Evolutionary conservation across 2,888 invertebrate genomes (phyloP), one percentile per base, ranked within the genome.

Genomic region (Acrobasis consociella): DNA sequence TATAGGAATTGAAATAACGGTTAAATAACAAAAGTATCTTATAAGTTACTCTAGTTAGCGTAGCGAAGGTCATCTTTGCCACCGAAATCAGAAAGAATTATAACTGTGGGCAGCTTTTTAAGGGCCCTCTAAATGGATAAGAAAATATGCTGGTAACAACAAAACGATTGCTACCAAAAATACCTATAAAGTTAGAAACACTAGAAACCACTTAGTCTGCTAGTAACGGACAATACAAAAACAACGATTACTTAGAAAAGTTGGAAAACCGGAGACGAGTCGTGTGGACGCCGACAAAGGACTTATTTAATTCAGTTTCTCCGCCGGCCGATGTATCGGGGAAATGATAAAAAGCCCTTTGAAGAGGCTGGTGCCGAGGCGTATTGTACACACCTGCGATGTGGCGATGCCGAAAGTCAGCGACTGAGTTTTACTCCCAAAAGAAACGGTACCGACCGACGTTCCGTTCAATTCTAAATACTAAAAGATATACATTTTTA

Each of bases 241-340:
- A 52, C 52, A 22, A 22, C 13, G 31, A 31, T 52, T 52, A 37
- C 13, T 37, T 52, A 13, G 31, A 37, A 22, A 52, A 52, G 31
- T 51, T 5, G 17, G 17, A 51, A 11, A 31, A 31, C 7, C 0
- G 31, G 31, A 31, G 31, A 2, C 52, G 31, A 22, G 50, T 52
- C 11, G 8, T 31, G n/a, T 22, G n/a, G 52, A 5, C 8, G 11
- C 52, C 52, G 52, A 52, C 52, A 52, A 52, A 52, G 52, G 52
- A 31, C 31, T 52, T 31, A n/a, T 52, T 52, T 52, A 52, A 52
- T 52, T 52, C 52, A 31, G 52, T 52, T 52, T 10, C 50, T 50
- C 50, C n/a, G n/a, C n/a, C 50, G 50, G 22, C 31, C 10, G 16
- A 51, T 51, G 31, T 52, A 52, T 52, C 13, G 31, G 52, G 52